Evolutionary conservation across 2,113 vertebrate genomes (phyloP), one percentile per base, ranked within the genome.

Genomic region (Hypomesus transpacificus): DNA sequence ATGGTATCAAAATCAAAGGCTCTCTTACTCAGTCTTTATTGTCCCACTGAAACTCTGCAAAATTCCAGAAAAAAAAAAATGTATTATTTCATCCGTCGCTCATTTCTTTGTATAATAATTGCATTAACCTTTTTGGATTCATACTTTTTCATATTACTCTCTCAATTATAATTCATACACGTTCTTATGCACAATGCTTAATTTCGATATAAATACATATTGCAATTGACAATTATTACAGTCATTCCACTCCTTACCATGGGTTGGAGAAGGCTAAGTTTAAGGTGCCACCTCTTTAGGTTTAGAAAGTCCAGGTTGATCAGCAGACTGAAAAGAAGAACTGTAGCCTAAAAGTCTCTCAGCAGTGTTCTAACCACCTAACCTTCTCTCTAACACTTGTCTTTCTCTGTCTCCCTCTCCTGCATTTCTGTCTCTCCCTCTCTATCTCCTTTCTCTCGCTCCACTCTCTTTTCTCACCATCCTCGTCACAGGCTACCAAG

Each of bases 181-280:
- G 11, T 26, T 2, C 24, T 26, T 26, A 26, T 26, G 3, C 9
- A 46, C 39, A 46, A 13, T 26, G 24, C 9, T 46, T 46, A 46
- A 46, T 46, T 46, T 46, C 9, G 5, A 46, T 46, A 46, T 11
- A 9, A 46, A 7, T 46, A 11, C 39, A 46, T 22, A 1, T 50
- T 16, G 3, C 57, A 53, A 13, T 69, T 59, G 11, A 26, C 14
- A 61, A 61, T 61, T 13, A 59, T 59, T 59, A 6, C 22, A 28
- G 76, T 46, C 7, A 78, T 73, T 14, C 2, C 0, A 16, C 13
- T 53, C 17, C 87, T 90, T 77, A 90, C 88, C 87, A 83, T 89
- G n/a, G 21, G 69, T 69, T 71, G 52, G 31, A 70, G 53, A 39
- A 59, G 22, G 26, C 51, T 21, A 16, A 61, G 53, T 4, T 61